Evolutionary conservation across 2,888 invertebrate genomes (phyloP).

Genomic region (Platerodrilus igneus): DNA sequence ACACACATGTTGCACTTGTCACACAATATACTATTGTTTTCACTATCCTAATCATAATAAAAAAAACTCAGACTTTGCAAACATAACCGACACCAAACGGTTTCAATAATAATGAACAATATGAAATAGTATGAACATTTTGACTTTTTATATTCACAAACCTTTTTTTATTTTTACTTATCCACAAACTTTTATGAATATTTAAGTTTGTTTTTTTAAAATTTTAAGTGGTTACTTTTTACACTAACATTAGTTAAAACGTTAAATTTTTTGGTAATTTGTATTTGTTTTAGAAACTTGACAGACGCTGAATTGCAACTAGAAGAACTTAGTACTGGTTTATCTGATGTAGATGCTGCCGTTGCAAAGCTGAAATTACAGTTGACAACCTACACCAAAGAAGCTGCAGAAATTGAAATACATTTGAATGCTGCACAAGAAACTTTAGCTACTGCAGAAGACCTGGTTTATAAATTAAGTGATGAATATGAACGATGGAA

Average conservation of each 20-base stretch:
- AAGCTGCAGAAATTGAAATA: conserved; percentile 89
- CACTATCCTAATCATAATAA: too few relatives aligned
- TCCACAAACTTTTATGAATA: too few relatives aligned
- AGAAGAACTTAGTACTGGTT: conserved; percentile 66
- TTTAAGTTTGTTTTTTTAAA: neutral
- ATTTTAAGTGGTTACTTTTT: neutral
- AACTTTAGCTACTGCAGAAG: conserved; percentile 73
- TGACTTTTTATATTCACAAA: too few relatives aligned
- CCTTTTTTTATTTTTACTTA: too few relatives aligned
- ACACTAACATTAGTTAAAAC: too few relatives aligned
- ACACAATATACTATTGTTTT: too few relatives aligned
- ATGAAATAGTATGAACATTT: too few relatives aligned
- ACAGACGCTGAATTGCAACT: conserved; percentile 79
- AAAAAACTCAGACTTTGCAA: too few relatives aligned
- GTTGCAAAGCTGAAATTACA: conserved; percentile 74
- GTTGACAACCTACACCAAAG: conserved; percentile 82
- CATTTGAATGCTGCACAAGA: conserved; percentile 71
- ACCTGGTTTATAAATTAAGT: conserved; percentile 78
- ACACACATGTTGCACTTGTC: too few relatives aligned
- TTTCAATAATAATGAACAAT: too few relatives aligned
- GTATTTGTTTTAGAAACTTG: conserved; percentile 59
- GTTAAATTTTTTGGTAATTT: neutral
- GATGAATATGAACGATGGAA: conserved; percentile 90
- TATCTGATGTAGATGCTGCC: conserved; percentile 75
- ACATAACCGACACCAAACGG: too few relatives aligned